phyloP scores from a whole-genome alignment of 2,888 invertebrate species.

The Lepidochitona cinerea region DNA sequence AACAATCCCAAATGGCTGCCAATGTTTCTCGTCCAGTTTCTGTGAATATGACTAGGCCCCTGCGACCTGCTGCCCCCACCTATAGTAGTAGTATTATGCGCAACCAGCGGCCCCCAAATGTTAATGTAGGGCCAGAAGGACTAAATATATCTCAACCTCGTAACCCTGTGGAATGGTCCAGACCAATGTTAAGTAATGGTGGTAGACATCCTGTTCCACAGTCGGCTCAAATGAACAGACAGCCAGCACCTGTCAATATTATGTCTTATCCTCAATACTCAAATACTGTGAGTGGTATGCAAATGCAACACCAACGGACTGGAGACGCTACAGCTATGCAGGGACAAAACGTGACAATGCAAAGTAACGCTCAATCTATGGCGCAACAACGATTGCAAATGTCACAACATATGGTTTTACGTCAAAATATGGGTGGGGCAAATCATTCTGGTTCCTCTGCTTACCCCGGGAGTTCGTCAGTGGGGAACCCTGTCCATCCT shows the following conservation, averaged over 20 bases:
- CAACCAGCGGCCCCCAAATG: conserved; percentile 76
- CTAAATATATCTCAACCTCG: conserved; percentile 72
- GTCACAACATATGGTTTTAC: conserved; percentile 64
- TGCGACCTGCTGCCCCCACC: conserved; percentile 29
- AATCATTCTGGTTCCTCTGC: conserved; percentile 10
- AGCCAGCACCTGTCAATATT: neutral
- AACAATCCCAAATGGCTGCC: conserved; percentile 48
- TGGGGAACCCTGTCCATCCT: conserved; percentile 33
- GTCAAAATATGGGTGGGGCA: conserved; percentile 22
- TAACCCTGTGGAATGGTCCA: conserved; percentile 72
- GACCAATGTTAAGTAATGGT: conserved; percentile 74
- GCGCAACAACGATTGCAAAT: conserved; percentile 70
- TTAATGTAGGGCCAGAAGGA: conserved; percentile 75
- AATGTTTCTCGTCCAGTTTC: conserved; percentile 42
- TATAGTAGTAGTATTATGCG: conserved; percentile 68
- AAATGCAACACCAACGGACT: conserved; percentile 51
- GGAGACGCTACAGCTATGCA: conserved; percentile 10
- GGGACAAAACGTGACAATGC: conserved; percentile 49
- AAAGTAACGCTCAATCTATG: conserved; percentile 43
- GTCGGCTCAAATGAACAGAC: neutral
- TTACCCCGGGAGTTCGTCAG: conserved; percentile 10
- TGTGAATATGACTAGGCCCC: neutral
- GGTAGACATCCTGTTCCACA: conserved; percentile 15
- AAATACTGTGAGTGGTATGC: conserved; percentile 25
- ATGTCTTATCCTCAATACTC: conserved; percentile 71